Percentiles rank a stretch among this genome's conserved stretches.
phyloP scores from a whole-genome alignment of 1,140 invertebrate species.

The Zaprionus nigranus region DNA sequence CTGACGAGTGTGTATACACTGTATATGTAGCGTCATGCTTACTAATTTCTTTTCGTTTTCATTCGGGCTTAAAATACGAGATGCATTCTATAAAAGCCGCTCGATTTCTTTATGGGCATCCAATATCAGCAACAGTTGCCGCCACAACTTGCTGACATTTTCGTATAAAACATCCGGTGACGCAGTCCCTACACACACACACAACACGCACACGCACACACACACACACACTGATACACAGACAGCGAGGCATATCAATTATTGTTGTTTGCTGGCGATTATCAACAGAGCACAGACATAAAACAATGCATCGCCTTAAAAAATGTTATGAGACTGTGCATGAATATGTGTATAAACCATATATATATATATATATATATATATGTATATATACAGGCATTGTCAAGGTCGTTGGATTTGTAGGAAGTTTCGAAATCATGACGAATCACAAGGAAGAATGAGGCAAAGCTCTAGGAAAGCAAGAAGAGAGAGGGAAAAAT shows the following conservation, averaged over 20 bases:
- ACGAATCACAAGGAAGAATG: not conserved
- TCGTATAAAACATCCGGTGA: constrained; percentile 54
- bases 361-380: not conserved
- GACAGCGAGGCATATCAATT: constrained; percentile 40
- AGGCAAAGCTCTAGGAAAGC: not conserved
- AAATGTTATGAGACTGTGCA: constrained; percentile 14
- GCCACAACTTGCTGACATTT: constrained; percentile 45
- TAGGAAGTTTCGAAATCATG: not conserved
- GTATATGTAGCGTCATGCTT: constrained; percentile 33
- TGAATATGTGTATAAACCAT: not conserved
- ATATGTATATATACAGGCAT: constrained; percentile 36
- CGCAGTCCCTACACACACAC: constrained; percentile 26
- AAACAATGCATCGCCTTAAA: constrained; percentile 32
- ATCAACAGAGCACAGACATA: constrained; percentile 28
- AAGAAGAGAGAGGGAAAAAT: not conserved
- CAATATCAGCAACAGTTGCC: constrained; percentile 40
- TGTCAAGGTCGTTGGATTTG: constrained; percentile 49
- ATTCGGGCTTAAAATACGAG: constrained; percentile 17
- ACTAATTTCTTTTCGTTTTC: constrained; percentile 57
- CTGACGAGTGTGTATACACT: too few relatives aligned
- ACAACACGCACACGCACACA: not conserved
- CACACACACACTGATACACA: not conserved
- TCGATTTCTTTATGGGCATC: constrained; percentile 51
- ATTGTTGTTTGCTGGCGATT: constrained; percentile 38
- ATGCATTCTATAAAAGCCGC: constrained; percentile 25